A percentile compares a stretch with the other conserved stretches of the same genome.
These are phyloP conservation scores for Teleopsis dalmanni DNA, from an alignment of 1,140 invertebrate species.

Conservation along the genomic window DNA sequence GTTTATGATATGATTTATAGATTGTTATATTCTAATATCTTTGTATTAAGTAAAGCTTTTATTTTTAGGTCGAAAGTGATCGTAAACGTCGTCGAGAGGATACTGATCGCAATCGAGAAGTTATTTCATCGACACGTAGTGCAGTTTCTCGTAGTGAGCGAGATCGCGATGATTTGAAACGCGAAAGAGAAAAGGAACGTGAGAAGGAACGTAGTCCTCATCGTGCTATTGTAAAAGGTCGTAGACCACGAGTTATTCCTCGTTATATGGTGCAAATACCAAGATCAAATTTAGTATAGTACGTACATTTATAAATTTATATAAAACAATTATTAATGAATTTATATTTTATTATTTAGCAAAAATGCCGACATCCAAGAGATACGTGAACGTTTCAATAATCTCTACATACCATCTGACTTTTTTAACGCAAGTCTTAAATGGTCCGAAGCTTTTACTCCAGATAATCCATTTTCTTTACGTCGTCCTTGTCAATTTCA, in stretches of 20 bases:
- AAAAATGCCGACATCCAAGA: slow-evolving; percentile 75
- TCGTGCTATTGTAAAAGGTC: slow-evolving; percentile 47
- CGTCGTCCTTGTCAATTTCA: slow-evolving; percentile 82
- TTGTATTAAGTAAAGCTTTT: no score
- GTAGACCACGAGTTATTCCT: slow-evolving; percentile 62
- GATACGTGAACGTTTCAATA: slow-evolving; percentile 75
- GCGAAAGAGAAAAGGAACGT: slow-evolving; percentile 38
- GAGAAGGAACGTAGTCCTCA: slow-evolving; percentile 48
- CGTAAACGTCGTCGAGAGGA: slow-evolving; percentile 46
- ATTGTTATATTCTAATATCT: no score
- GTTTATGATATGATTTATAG: no score
- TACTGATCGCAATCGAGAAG: slow-evolving; percentile 17
- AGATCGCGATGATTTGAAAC: slow-evolving; percentile 39
- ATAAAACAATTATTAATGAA: background rate
- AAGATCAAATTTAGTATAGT: slow-evolving; percentile 72
- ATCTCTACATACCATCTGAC: slow-evolving; percentile 91
- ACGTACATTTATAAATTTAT: slow-evolving; percentile 49
- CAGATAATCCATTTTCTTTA: slow-evolving; percentile 72
- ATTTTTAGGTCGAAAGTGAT: slow-evolving; percentile 43
- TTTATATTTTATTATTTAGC: slow-evolving; percentile 47
- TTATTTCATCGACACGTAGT: slow-evolving; percentile 40
- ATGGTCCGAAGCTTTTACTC: slow-evolving; percentile 85
- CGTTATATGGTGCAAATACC: slow-evolving; percentile 85
- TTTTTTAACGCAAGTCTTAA: slow-evolving; percentile 79
- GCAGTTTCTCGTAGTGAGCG: slow-evolving; percentile 43